phyloP scores from a whole-genome alignment of 2,113 vertebrate genomes.

The Polypterus senegalus region DNA sequence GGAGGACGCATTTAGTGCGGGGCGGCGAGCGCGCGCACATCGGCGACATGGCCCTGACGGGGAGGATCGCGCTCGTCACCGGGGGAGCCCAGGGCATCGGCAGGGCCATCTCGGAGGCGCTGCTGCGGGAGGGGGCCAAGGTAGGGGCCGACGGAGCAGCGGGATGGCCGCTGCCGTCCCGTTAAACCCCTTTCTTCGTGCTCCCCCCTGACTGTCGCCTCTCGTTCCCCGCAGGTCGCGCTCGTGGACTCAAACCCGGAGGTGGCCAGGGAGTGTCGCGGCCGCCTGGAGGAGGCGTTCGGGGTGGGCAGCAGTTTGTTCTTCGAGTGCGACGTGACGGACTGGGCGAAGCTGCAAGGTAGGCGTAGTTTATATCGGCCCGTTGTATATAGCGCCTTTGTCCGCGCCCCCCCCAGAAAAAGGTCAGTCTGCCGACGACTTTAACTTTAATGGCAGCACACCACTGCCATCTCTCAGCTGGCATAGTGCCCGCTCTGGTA shows the following conservation, averaged over 20 bases:
- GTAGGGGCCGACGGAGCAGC: slow-evolving; percentile 39
- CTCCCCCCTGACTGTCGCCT: not conserved
- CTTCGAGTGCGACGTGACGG: slow-evolving; percentile 76
- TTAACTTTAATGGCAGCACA: no score
- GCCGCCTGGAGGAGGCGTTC: slow-evolving; percentile 61
- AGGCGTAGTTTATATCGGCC: slow-evolving; percentile 13
- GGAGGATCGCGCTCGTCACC: slow-evolving; percentile 86
- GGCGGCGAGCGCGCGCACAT: no score
- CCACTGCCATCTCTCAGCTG: no score
- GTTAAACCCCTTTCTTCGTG: no score
- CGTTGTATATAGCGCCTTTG: no score
- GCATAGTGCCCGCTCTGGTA: no score
- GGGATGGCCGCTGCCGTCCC: not conserved
- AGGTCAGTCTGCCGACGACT: no score
- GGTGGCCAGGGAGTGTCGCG: slow-evolving; percentile 61
- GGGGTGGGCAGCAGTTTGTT: slow-evolving; percentile 63
- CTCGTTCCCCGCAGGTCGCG: slow-evolving; percentile 44
- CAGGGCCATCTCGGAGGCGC: slow-evolving; percentile 57
- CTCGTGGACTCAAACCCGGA: slow-evolving; percentile 69
- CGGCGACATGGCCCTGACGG: slow-evolving; percentile 64
- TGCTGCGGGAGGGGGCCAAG: slow-evolving; percentile 70
- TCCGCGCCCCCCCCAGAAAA: no score
- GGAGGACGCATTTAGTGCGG: no score
- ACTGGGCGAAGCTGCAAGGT: slow-evolving; percentile 70
- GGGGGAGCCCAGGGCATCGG: slow-evolving; percentile 95